Conservation (phyloP, 2,888 invertebrate genomes). For the Harpagoxenus sublaevis region DNA sequence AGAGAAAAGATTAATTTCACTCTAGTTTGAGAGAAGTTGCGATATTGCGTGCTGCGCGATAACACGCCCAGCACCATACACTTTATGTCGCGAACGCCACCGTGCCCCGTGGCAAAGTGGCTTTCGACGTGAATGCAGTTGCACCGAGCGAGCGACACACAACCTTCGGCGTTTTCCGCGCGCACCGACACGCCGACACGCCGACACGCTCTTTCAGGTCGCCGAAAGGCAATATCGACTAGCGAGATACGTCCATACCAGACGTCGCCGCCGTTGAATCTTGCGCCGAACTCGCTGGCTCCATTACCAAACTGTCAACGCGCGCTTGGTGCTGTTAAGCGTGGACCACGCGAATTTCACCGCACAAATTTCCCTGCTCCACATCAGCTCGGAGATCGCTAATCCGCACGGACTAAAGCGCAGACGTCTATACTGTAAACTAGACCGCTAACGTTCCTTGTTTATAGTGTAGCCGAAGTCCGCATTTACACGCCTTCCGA, state of each 20-base stretch:
- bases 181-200: constrained; percentile 57
- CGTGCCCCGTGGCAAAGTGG: constrained; percentile 72
- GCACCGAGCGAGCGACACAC: constrained; percentile 58
- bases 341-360: constrained; percentile 50
- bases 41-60: constrained; percentile 51
- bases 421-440: constrained; percentile 16
- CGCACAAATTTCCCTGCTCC: constrained; percentile 22
- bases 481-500: constrained; percentile 10
- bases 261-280: constrained; percentile 69
- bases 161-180: constrained; percentile 65
- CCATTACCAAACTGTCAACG: constrained; percentile 77
- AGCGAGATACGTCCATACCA: constrained; percentile 70
- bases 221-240: constrained; percentile 76
- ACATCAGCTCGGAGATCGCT: constrained; percentile 33
- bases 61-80: constrained; percentile 33
- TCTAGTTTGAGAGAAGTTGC: constrained; percentile 42
- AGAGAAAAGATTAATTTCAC: constrained; percentile 47
- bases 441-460: constrained; percentile 44
- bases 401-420: constrained; percentile 25
- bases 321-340: constrained; percentile 58
- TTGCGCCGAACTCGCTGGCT: constrained; percentile 60
- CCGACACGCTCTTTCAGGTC: constrained; percentile 66
- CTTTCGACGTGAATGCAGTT: constrained; percentile 73
- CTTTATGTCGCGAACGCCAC: constrained; percentile 49
- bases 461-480: constrained; percentile 30